Base-by-base conservation (phyloP, 2,113 vertebrate genomes). In the Nycticryphes semicollaris region DNA sequence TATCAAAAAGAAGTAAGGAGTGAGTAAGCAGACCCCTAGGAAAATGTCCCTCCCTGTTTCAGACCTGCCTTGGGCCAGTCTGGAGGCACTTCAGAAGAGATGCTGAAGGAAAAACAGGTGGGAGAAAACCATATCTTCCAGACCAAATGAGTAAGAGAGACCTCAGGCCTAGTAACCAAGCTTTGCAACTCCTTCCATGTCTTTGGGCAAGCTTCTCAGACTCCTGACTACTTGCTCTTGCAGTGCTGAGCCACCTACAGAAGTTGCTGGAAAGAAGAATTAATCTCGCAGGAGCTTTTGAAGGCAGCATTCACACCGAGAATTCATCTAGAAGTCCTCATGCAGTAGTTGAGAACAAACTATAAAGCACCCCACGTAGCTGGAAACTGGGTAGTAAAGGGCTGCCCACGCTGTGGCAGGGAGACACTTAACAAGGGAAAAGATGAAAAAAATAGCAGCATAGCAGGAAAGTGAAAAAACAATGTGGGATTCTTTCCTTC, bases 251-350 rank as follows among this genome's bases (percentile, higher is more conserved):
- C 50, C 90, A 93, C 75, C 78, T 73, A 83, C 41, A 30, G 63
- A 79, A 41, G 43, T 66, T 85, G 68, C 51, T 69, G 69, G 84
- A 87, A 90, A 91, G 67, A 77, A 41, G 35, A 93, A 88, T 93
- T 93, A 54, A 64, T 77, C 79, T 93, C 6, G 1, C 45, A 69
- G 72, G 72, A 14, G 1, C 75, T 87, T 80, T 16, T 80, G 75
- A 88, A 93, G 82, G 56, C 67, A 86, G n/a, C 0, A 0, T 27
- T 93, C 67, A 25, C 2, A 35, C n/a, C 9, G 27, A 80, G 57
- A 87, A 83, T 45, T 96, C 83, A 86, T 95, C 92, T 96, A 92
- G 88, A 96, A 95, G 67, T 83, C 72, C 72, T 96, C 91, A 80
- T 19, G 86, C 39, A 67, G 75, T 79, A 90, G 82, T 47, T 91